Conservation (phyloP, 2,113 vertebrate genomes). For the Oryzias javanicus region DNA sequence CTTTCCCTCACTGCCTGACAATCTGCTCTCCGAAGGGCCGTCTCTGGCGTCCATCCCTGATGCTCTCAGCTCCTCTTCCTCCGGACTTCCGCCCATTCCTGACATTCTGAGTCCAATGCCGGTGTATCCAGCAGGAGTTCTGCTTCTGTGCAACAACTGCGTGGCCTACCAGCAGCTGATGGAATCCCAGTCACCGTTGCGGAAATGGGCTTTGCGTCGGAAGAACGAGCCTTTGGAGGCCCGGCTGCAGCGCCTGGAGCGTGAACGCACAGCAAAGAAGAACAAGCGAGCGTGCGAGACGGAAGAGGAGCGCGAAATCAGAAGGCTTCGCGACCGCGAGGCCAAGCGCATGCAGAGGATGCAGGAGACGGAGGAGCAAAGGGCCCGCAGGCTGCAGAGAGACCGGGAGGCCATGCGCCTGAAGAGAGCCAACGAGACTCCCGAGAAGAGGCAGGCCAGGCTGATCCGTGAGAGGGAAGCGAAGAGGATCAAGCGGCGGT, state of each 20-base stretch:
- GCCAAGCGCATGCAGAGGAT: slow-evolving; percentile 94
- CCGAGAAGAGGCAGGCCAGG: slow-evolving; percentile 92
- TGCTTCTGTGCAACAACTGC: slow-evolving; percentile 96
- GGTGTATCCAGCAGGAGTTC: slow-evolving; percentile 89
- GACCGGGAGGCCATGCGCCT: slow-evolving; percentile 95
- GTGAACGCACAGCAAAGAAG: slow-evolving; percentile 95
- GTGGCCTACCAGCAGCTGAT: slow-evolving; percentile 89
- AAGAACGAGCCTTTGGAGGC: slow-evolving; percentile 91
- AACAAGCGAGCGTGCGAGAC: slow-evolving; percentile 91
- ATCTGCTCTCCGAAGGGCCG: slow-evolving; percentile 66
- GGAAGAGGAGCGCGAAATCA: slow-evolving; percentile 86
- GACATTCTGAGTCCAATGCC: slow-evolving; percentile 80
- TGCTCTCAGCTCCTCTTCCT: slow-evolving; percentile 65
- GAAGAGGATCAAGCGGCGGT: slow-evolving; percentile 90
- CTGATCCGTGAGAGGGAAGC: slow-evolving; percentile 93
- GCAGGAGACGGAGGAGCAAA: slow-evolving; percentile 94
- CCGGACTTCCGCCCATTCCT: slow-evolving; percentile 71
- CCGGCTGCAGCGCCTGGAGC: slow-evolving; percentile 88
- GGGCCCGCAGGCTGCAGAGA: slow-evolving; percentile 87
- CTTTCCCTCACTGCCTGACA: slow-evolving; percentile 61
- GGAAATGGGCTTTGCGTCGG: slow-evolving; percentile 89
- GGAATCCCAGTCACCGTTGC: slow-evolving; percentile 82
- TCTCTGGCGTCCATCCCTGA: slow-evolving; percentile 72
- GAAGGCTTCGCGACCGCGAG: slow-evolving; percentile 91
- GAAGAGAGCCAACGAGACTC: slow-evolving; percentile 94